Evolutionary conservation across 1,140 invertebrate genomes (phyloP), one percentile per base, ranked within the genome.

Genomic region (Maniola jurtina): DNA sequence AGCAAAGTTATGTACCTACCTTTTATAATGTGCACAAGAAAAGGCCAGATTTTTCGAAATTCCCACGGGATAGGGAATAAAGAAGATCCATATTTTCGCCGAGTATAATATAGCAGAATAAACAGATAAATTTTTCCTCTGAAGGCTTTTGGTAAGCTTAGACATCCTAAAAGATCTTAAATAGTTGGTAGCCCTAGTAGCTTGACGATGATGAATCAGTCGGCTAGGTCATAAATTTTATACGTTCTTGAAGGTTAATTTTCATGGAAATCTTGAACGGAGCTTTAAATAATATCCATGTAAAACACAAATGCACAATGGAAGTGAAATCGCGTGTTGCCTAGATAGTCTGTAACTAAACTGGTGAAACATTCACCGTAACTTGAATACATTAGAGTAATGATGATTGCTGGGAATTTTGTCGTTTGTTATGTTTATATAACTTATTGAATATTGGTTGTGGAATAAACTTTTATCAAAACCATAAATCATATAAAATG

Each of bases 391-490:
- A 84, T 87, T 86, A 87, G 61, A 76, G 42, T 89, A 89, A 89
- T 86, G 84, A 86, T 89, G 82, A 86, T 87, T 77, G 80, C 79
- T 86, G 80, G 75, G 80, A 87, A 83, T 80, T 77, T 72, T 78
- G 81, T 82, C 79, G 76, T 83, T 83, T 40, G 55, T 61, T 38
- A 60, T 54, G 61, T 63, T 69, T 69, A 69, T 47, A 63, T 63
- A 66, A 66, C 50, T 6, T 61, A 57, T 61, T 70, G 62, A 69
- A 70, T 64, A 70, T 70, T 61, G 52, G 54, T 65, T 55, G 38
- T 42, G 57, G 25, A 66, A 47, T 36, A 54, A 61, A 36, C 11
- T 56, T 54, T 55, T 40, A 66, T 56, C 52, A 33, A 56, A 56
- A 64, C 40, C 36, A 61, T 13, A 48, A 16, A 61, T 48, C 36